phyloP scores from a whole-genome alignment of 2,797 vertebrate genomes.

The Falco berigora region DNA sequence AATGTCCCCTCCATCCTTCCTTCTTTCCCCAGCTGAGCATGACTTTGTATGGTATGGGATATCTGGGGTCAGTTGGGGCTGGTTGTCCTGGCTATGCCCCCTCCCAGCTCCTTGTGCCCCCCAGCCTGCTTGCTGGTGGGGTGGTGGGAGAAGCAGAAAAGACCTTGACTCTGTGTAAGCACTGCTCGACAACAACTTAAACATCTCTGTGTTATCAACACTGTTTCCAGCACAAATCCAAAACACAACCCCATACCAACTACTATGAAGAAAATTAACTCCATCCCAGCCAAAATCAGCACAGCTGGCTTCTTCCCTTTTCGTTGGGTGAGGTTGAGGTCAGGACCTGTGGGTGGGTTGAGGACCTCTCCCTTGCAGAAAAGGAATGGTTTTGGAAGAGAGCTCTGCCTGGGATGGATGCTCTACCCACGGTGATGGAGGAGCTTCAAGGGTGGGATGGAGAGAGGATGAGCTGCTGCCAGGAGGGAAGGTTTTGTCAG shows the following conservation, averaged over 20 bases:
- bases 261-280: no score
- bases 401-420: neutral
- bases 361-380: neutral
- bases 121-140: no score
- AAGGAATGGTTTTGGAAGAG: neutral
- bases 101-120: no score
- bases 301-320: neutral
- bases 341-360: neutral
- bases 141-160: no score
- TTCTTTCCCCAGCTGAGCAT: neutral
- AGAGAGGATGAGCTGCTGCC: neutral
- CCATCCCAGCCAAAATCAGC: neutral
- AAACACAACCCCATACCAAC: no score
- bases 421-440: rapidly evolving
- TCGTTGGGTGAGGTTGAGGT: neutral
- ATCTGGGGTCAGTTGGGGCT: no score
- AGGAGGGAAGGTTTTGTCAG: neutral
- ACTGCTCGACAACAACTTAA: no score
- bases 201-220: no score
- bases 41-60: no score
- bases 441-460: neutral
- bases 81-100: no score
- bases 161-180: no score
- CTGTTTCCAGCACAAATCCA: no score
- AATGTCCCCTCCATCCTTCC: neutral